A percentile compares a stretch with the other conserved stretches of the same genome.
Conservation (phyloP, 2,797 vertebrate species). For the Pelobates cultripes region DNA sequence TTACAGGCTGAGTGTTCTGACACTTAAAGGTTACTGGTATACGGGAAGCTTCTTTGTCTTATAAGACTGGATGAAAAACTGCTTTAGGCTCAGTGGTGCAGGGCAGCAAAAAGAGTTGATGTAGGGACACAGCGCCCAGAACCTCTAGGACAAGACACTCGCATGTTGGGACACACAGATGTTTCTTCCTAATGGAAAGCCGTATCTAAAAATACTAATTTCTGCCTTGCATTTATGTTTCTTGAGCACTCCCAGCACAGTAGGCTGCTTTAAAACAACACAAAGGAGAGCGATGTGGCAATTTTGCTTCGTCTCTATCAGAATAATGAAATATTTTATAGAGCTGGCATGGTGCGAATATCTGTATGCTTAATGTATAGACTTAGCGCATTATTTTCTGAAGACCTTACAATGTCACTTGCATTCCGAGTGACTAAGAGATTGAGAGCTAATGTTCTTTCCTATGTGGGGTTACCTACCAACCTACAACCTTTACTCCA, state of each 20-base stretch:
- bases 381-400: neutral
- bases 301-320: neutral
- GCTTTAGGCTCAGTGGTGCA: conserved; percentile 25
- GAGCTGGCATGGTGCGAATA: neutral
- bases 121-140: conserved; percentile 3
- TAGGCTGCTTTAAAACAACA: neutral
- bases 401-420: neutral
- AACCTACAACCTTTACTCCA: too few relatives aligned
- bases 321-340: neutral
- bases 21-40: conserved; percentile 55
- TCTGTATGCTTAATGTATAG: neutral
- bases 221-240: neutral
- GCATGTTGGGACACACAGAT: neutral
- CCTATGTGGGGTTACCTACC: too few relatives aligned
- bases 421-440: neutral
- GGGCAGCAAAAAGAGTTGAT: neutral
- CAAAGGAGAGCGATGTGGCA: neutral
- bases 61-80: conserved; percentile 10
- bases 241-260: neutral
- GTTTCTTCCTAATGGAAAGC: neutral
- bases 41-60: conserved; percentile 38
- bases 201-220: neutral
- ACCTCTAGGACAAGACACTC: neutral
- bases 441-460: neutral
- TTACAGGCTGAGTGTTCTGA: conserved; percentile 50